phyloP scores from a whole-genome alignment of 2,888 invertebrate genomes.

The Eretmocerus hayati region DNA sequence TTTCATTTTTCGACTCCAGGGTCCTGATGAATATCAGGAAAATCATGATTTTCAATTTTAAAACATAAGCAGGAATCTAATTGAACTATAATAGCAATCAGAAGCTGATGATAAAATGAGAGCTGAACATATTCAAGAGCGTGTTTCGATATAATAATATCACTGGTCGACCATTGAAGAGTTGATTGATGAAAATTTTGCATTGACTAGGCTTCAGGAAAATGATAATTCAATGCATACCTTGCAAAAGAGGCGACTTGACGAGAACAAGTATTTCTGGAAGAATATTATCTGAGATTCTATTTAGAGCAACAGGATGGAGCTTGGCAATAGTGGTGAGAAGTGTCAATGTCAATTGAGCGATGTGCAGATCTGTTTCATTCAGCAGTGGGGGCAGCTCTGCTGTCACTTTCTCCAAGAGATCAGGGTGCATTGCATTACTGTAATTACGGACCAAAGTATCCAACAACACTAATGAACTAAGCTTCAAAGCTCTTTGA shows the following conservation, averaged over 20 bases:
- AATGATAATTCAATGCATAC: slow-evolving; percentile 39
- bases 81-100: too few species aligned
- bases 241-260: slow-evolving; percentile 87
- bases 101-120: too few species aligned
- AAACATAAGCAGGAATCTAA: too few species aligned
- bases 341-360: slow-evolving; percentile 80
- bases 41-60: too few species aligned
- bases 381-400: slow-evolving; percentile 87
- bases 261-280: slow-evolving; percentile 81
- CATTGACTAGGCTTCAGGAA: not conserved
- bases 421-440: slow-evolving; percentile 59
- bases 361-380: slow-evolving; percentile 94
- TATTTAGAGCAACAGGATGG: slow-evolving; percentile 70
- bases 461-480: slow-evolving; percentile 82
- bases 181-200: too few species aligned
- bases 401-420: slow-evolving; percentile 67
- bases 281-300: slow-evolving; percentile 67
- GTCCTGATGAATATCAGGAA: too few species aligned
- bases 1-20: too few species aligned
- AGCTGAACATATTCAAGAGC: too few species aligned
- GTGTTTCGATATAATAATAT: too few species aligned
- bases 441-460: slow-evolving; percentile 86
- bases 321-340: slow-evolving; percentile 75
- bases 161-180: too few species aligned
- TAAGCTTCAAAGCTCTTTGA: slow-evolving; percentile 87